These are phyloP conservation scores for Melipona bicolor DNA, from an alignment of 2,888 invertebrate genomes.

Conservation along the genomic window DNA sequence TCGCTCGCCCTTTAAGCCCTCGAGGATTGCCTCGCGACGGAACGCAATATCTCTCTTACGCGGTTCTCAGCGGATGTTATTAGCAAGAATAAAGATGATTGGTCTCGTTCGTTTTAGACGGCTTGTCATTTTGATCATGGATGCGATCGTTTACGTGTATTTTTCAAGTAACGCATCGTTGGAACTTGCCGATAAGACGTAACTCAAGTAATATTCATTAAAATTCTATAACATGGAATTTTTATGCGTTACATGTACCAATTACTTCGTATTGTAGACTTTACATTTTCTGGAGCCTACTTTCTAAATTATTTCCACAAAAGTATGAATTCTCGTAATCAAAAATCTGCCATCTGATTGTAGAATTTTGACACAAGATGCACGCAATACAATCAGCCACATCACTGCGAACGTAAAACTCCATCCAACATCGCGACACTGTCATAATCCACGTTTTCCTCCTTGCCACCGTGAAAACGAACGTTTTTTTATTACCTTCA, in stretches of 20 bases:
- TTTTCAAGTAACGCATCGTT: neutral
- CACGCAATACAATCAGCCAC: neutral
- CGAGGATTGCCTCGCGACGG: neutral
- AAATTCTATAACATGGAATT: neutral
- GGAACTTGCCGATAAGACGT: neutral
- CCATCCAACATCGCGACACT: neutral
- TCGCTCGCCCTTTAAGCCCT: neutral
- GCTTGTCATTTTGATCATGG: neutral
- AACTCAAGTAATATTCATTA: neutral
- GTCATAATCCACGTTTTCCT: neutral
- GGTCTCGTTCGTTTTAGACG: neutral
- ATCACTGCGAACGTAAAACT: neutral
- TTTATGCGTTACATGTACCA: neutral
- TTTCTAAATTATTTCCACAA: no score
- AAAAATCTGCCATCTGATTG: no score
- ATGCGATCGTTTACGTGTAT: neutral
- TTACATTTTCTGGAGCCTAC: no score
- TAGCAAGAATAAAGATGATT: neutral
- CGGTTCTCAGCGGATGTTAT: constrained; percentile 10
- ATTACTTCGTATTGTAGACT: no score
- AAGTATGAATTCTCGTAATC: no score
- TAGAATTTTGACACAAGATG: no score
- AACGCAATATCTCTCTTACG: constrained; percentile 5
- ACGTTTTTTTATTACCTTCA: constrained; percentile 9
- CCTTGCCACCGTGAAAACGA: neutral